These are phyloP conservation scores for Pseudochaenichthys georgianus DNA, from an alignment of 2,797 vertebrate species.

Conservation along the genomic window DNA sequence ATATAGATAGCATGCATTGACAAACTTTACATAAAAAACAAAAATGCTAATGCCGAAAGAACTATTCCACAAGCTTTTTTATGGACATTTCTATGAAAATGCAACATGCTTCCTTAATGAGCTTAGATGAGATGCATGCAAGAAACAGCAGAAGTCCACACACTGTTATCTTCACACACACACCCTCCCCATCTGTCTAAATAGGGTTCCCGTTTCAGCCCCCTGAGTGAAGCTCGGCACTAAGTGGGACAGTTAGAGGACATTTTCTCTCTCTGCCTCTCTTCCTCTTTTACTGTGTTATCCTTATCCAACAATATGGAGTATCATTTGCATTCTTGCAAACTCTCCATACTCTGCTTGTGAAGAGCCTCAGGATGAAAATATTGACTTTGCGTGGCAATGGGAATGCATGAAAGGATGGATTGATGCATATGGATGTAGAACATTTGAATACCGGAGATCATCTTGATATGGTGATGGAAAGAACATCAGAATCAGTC, in stretches of 20 bases:
- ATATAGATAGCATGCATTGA: not conserved
- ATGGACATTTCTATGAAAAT: not conserved
- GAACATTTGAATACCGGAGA: not conserved
- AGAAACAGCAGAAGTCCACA: slow-evolving; percentile 43
- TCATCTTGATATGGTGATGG: not conserved
- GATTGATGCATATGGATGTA: not conserved
- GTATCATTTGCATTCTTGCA: slow-evolving; percentile 16
- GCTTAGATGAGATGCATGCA: slow-evolving; percentile 15
- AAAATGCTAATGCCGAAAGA: not conserved
- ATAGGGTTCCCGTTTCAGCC: slow-evolving; percentile 74
- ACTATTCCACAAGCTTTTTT: not conserved
- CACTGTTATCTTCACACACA: slow-evolving; percentile 38
- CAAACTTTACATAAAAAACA: not conserved
- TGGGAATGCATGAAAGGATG: not conserved
- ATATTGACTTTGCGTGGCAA: slow-evolving; percentile 24
- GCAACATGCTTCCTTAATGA: slow-evolving; percentile 29
- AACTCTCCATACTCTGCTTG: slow-evolving; percentile 2
- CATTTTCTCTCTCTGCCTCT: slow-evolving; percentile 57
- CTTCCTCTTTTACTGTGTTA: slow-evolving; percentile 23
- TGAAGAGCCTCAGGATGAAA: slow-evolving; percentile 11
- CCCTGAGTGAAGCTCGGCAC: slow-evolving; percentile 67
- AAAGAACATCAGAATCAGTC: not conserved
- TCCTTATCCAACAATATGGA: slow-evolving; percentile 10
- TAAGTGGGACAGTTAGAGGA: slow-evolving; percentile 82
- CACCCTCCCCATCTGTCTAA: slow-evolving; percentile 56